phyloP scores from a whole-genome alignment of 2,888 invertebrate species.

The Acrocyrtus sp. region DNA sequence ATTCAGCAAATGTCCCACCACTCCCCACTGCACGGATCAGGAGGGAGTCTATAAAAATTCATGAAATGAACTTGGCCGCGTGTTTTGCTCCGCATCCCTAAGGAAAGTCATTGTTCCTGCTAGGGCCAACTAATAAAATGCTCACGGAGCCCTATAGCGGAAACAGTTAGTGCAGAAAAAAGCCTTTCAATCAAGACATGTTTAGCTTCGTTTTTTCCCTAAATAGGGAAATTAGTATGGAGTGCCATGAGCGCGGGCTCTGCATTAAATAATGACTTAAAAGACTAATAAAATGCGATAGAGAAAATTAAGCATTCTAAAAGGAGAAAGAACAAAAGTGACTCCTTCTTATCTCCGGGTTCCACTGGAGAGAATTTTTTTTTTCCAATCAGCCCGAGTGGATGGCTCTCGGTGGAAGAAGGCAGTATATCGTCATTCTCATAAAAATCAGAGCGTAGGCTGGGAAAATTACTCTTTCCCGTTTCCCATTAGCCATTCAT shows the following conservation, averaged over 20 bases:
- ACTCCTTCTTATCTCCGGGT: not conserved
- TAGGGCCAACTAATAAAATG: no score
- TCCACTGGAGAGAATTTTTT: no score
- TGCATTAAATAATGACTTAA: not conserved
- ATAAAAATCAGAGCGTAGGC: not conserved
- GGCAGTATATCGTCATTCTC: not conserved
- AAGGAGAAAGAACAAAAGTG: not conserved
- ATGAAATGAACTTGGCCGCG: slow-evolving; percentile 17
- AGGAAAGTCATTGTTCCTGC: not conserved
- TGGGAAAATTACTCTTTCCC: not conserved
- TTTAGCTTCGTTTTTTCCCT: not conserved
- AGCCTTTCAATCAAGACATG: not conserved
- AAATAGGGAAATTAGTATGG: not conserved
- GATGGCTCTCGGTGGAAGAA: no score
- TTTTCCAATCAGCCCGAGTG: not conserved
- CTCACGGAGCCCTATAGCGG: no score
- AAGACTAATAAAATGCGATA: not conserved
- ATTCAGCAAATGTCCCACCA: slow-evolving; percentile 16
- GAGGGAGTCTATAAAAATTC: slow-evolving; percentile 26
- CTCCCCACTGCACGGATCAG: not conserved
- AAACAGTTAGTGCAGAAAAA: no score
- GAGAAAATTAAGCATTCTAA: not conserved
- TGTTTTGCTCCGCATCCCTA: not conserved
- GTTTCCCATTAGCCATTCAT: not conserved
- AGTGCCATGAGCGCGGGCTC: not conserved